These are phyloP conservation scores for Oreotrochilus melanogaster DNA, from an alignment of 2,113 vertebrate species.

Conservation along the genomic window DNA sequence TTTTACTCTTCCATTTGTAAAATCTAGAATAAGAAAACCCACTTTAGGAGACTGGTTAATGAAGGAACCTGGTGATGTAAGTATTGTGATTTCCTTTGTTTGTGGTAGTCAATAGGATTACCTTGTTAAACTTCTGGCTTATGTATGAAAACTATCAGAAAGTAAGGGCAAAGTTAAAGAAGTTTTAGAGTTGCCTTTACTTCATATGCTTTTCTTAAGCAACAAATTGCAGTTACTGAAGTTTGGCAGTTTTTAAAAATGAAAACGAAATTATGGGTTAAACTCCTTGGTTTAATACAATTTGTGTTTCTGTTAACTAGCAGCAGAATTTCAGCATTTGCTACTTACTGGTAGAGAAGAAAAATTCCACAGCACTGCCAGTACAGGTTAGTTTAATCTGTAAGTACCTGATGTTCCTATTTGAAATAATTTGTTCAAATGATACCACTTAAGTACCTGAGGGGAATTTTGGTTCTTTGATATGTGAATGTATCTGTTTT, in stretches of 20 bases:
- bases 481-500: constrained; percentile 69
- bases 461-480: constrained; percentile 74
- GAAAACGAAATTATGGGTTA: constrained; percentile 70
- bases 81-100: constrained; percentile 36
- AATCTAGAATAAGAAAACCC: constrained; percentile 36
- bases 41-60: background rate
- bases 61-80: constrained; percentile 47
- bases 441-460: constrained; percentile 75
- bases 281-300: constrained; percentile 86
- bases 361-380: constrained; percentile 91
- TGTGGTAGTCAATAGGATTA: constrained; percentile 5
- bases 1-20: constrained; percentile 22
- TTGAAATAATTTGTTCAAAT: constrained; percentile 81
- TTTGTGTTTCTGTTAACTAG: constrained; percentile 97
- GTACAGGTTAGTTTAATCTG: constrained; percentile 96
- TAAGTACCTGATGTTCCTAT: constrained; percentile 93
- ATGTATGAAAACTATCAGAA: constrained; percentile 12
- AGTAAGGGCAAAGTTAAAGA: constrained; percentile 28
- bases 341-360: constrained; percentile 93
- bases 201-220: constrained; percentile 36
- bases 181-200: constrained; percentile 57
- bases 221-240: constrained; percentile 47
- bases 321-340: constrained; percentile 91
- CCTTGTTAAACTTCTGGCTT: background rate
- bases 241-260: constrained; percentile 55